Conservation (phyloP, 2,888 invertebrate genomes). For the Acrobasis consociella region DNA sequence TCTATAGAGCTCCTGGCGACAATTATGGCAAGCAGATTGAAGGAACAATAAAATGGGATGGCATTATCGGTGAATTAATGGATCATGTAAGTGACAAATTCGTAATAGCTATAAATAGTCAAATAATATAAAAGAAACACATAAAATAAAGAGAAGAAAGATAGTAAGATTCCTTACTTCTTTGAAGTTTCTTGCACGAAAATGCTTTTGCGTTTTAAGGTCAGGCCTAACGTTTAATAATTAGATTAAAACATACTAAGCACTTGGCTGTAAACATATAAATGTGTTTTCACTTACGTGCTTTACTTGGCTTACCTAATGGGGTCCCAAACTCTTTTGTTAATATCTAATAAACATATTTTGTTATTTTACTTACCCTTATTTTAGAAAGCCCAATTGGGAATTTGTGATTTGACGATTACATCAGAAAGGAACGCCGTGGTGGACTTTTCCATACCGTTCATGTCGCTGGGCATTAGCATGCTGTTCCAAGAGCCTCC, state of each 20-base stretch:
- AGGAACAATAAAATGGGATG: slow-evolving; percentile 89
- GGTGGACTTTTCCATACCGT: slow-evolving; percentile 97
- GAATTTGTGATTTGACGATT: slow-evolving; percentile 96
- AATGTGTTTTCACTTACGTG: too few relatives aligned
- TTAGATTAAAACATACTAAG: too few relatives aligned
- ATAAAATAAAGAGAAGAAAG: not conserved
- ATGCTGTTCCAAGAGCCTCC: slow-evolving; percentile 91
- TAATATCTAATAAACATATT: not conserved
- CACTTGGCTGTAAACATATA: too few relatives aligned
- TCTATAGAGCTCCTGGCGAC: slow-evolving; percentile 85
- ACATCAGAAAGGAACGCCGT: slow-evolving; percentile 93
- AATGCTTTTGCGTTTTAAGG: too few relatives aligned
- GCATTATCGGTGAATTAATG: slow-evolving; percentile 87
- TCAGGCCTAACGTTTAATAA: too few relatives aligned
- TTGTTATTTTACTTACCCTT: slow-evolving; percentile 31
- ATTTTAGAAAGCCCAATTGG: slow-evolving; percentile 94
- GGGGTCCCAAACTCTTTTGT: too few relatives aligned
- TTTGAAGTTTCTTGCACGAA: too few relatives aligned
- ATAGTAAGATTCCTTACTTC: too few relatives aligned
- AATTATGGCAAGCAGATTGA: slow-evolving; percentile 86
- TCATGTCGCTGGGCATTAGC: slow-evolving; percentile 96
- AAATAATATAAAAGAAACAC: not conserved
- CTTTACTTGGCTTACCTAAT: too few relatives aligned
- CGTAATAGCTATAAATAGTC: too few relatives aligned
- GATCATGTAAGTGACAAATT: slow-evolving; percentile 84